Percentiles rank a stretch among this genome's conserved stretches.
phyloP scores from a whole-genome alignment of 2,113 vertebrate genomes.

The cattle (Bos taurus) region DNA sequence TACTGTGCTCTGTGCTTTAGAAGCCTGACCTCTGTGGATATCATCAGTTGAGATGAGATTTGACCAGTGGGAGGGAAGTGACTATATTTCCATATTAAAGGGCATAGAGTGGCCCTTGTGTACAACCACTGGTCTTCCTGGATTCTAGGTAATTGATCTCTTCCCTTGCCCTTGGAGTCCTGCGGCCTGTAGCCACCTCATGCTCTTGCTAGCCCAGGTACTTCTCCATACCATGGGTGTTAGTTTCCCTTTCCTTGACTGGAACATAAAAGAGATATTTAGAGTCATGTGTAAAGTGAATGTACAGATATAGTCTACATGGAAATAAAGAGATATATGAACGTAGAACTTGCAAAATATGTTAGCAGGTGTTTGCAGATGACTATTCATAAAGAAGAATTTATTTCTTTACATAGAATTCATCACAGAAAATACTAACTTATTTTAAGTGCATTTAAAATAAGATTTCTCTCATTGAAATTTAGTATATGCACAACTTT shows the following conservation, averaged over 20 bases:
- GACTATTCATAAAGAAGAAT: not conserved
- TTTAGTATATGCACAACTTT: slow-evolving; percentile 11
- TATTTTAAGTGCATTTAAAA: slow-evolving; percentile 24
- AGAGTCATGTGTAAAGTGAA: not conserved
- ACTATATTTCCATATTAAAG: not conserved
- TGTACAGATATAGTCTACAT: not conserved
- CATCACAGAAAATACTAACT: not conserved
- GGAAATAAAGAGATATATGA: not conserved
- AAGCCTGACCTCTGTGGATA: not conserved
- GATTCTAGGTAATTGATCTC: not conserved
- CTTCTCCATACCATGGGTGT: not conserved
- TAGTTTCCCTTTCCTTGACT: not conserved
- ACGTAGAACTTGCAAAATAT: not conserved
- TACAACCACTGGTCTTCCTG: not conserved
- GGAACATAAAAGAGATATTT: not conserved
- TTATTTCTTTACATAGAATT: slow-evolving; percentile 31
- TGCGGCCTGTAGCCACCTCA: not conserved
- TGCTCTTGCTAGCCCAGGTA: not conserved
- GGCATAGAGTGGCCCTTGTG: not conserved
- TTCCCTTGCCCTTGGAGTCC: not conserved
- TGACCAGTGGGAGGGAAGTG: not conserved
- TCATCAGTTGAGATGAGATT: not conserved
- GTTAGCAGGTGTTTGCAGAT: not conserved
- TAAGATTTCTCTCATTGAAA: not conserved
- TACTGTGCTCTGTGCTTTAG: not conserved